Evolutionary conservation across 2,888 invertebrate species (phyloP).

Genomic region (Drosophila demipolita): DNA sequence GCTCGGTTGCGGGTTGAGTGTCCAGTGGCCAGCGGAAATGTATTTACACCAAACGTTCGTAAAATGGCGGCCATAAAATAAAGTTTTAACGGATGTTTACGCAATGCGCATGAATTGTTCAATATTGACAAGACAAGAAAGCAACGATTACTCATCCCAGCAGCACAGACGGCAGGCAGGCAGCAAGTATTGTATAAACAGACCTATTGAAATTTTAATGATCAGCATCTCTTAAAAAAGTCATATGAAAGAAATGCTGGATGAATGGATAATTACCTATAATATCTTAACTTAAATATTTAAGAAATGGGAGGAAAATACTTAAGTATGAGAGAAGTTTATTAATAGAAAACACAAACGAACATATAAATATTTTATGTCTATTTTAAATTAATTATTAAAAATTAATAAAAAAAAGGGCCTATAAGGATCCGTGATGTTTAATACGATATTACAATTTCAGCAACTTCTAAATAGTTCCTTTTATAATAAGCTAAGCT

Average conservation of each 20-base stretch:
- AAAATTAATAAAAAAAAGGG: not conserved
- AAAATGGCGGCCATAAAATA: slow-evolving; percentile 80
- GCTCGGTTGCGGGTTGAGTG: slow-evolving; percentile 37
- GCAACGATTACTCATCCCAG: slow-evolving; percentile 54
- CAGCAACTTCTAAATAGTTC: accelerated
- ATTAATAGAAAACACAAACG: not conserved
- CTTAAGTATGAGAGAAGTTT: not conserved
- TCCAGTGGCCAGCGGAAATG: slow-evolving; percentile 65
- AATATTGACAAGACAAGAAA: slow-evolving; percentile 77
- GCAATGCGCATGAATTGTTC: slow-evolving; percentile 79
- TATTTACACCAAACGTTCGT: slow-evolving; percentile 76
- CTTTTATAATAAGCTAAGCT: not conserved
- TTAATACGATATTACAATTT: not conserved
- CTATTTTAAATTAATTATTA: accelerated
- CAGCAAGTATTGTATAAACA: not conserved
- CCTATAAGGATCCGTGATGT: no score
- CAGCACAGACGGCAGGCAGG: not conserved
- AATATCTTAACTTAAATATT: not conserved
- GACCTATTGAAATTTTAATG: slow-evolving; percentile 68
- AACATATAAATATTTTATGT: not conserved
- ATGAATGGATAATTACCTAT: no score
- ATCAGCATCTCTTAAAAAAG: slow-evolving; percentile 13
- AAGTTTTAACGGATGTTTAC: slow-evolving; percentile 79
- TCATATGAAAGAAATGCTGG: slow-evolving; percentile 3
- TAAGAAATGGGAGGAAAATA: not conserved